Conservation (phyloP, 2,888 invertebrate species). For the Hedya salicella region DNA sequence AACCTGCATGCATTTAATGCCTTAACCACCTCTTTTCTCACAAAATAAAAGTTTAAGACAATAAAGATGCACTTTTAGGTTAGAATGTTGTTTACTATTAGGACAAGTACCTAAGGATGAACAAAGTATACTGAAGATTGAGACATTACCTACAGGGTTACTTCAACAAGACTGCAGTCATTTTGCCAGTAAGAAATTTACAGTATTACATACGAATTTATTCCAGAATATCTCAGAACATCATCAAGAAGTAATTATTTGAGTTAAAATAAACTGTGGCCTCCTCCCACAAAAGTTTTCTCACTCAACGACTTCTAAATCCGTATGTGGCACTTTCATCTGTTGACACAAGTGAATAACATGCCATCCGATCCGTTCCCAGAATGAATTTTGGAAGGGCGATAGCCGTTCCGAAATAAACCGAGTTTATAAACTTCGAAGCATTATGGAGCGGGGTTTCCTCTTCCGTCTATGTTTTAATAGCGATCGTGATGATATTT, state of each 20-base stretch:
- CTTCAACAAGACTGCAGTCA: too few relatives aligned
- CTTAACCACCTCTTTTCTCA: too few relatives aligned
- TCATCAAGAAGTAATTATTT: slow-evolving; percentile 7
- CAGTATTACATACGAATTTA: too few relatives aligned
- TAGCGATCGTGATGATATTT: slow-evolving; percentile 1
- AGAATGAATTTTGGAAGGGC: slow-evolving; percentile 58
- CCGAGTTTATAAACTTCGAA: slow-evolving; percentile 53
- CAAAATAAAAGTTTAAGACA: too few relatives aligned
- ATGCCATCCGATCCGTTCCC: slow-evolving; percentile 46
- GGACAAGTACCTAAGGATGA: too few relatives aligned
- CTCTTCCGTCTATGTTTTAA: slow-evolving; percentile 56
- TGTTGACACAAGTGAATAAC: slow-evolving; percentile 46
- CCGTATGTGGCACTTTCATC: slow-evolving; percentile 43
- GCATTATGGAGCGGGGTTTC: slow-evolving; percentile 50
- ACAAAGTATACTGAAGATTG: too few relatives aligned
- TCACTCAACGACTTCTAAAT: slow-evolving; percentile 37
- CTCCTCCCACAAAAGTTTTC: slow-evolving; percentile 6
- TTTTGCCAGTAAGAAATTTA: too few relatives aligned
- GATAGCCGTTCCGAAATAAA: slow-evolving; percentile 58
- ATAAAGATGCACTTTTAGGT: too few relatives aligned
- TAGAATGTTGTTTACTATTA: too few relatives aligned
- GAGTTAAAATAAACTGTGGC: background rate
- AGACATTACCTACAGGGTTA: too few relatives aligned
- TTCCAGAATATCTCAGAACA: background rate
- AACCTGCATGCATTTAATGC: too few relatives aligned